These are phyloP conservation scores for Phengaris alcon DNA, from an alignment of 2,888 invertebrate species.

Conservation along the genomic window DNA sequence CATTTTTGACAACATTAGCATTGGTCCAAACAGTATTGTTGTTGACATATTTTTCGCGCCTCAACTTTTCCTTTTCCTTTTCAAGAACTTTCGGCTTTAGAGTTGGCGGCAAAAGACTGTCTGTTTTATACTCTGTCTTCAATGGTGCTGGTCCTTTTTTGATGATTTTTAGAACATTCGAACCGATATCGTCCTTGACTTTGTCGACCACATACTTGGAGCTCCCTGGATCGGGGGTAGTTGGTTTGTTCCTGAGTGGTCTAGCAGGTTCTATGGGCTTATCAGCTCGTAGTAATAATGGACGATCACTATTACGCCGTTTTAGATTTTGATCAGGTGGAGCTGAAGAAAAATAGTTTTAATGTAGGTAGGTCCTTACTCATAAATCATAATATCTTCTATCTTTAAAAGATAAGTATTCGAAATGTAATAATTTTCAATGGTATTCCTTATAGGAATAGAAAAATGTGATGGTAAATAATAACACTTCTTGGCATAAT, in stretches of 20 bases:
- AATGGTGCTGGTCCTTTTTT: conserved; percentile 58
- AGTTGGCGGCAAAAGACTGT: conserved; percentile 61
- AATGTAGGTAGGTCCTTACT: too few species aligned
- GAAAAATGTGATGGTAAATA: neutral
- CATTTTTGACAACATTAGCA: conserved; percentile 52
- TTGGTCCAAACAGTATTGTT: conserved; percentile 70
- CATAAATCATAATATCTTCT: too few species aligned
- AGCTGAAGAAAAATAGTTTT: conserved; percentile 29
- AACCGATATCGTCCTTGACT: conserved; percentile 51
- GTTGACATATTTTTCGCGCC: conserved; percentile 66
- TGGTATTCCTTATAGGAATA: too few species aligned
- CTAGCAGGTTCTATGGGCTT: conserved; percentile 55
- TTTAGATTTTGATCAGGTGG: conserved; percentile 49
- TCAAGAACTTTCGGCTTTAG: conserved; percentile 57
- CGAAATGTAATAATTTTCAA: neutral
- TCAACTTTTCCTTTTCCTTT: conserved; percentile 52
- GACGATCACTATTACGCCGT: conserved; percentile 48
- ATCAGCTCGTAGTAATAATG: conserved; percentile 52
- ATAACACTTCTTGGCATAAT: conserved; percentile 12
- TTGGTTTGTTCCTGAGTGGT: conserved; percentile 52
- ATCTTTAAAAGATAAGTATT: too few species aligned
- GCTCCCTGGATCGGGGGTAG: conserved; percentile 53
- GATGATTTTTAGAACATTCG: conserved; percentile 65
- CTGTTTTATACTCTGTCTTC: conserved; percentile 45
- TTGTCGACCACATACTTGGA: conserved; percentile 45